phyloP scores from a whole-genome alignment of 2,113 vertebrate species.

The Pipa parva region DNA sequence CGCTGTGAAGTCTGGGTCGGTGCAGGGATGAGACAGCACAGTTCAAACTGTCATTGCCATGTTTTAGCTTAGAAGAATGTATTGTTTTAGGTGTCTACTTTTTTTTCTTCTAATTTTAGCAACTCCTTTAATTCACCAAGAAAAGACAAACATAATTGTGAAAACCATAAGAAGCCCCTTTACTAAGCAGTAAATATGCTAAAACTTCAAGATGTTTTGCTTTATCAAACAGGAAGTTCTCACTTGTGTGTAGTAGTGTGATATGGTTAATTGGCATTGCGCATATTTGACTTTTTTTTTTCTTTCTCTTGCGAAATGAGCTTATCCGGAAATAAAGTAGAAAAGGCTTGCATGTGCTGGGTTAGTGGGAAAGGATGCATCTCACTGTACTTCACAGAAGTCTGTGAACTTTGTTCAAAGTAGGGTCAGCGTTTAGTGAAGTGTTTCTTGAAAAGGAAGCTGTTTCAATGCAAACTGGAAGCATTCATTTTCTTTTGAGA shows the following conservation, averaged over 20 bases:
- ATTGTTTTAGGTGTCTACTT: too few species aligned
- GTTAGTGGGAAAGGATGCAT: conserved; percentile 11
- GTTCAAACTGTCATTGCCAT: too few species aligned
- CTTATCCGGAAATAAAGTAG: background rate
- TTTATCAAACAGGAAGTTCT: background rate
- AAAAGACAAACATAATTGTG: too few species aligned
- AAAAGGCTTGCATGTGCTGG: background rate
- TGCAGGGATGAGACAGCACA: too few species aligned
- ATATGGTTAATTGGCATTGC: background rate
- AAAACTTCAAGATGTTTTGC: background rate
- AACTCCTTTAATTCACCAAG: too few species aligned
- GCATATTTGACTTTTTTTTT: background rate
- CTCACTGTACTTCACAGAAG: background rate
- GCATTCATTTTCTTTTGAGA: background rate
- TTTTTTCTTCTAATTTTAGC: too few species aligned
- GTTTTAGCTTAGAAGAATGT: too few species aligned
- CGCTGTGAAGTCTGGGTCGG: too few species aligned
- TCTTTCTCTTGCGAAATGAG: background rate
- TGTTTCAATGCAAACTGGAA: background rate
- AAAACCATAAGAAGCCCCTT: background rate
- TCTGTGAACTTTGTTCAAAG: conserved; percentile 10
- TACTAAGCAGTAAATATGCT: background rate
- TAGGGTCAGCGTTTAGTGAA: background rate
- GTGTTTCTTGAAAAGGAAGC: background rate
- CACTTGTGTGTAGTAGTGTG: background rate